Conservation (phyloP, 2,113 vertebrate genomes). For the Serranochromis macrocephalus region DNA sequence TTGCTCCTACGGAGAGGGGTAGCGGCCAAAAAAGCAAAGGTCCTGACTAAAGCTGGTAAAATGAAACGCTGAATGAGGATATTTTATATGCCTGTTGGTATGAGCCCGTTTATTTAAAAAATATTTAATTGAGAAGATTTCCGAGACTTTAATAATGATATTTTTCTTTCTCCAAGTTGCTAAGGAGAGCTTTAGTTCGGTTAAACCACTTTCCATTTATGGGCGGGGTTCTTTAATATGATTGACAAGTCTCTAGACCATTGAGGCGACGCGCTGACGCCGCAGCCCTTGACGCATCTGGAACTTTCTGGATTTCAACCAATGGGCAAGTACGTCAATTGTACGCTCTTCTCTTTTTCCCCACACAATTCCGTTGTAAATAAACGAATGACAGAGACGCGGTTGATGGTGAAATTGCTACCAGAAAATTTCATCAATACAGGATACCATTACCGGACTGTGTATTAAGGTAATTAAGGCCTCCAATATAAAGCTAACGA, state of each 20-base stretch:
- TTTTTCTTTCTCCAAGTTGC: fast-evolving
- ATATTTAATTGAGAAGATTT: fast-evolving
- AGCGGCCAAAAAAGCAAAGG: background rate
- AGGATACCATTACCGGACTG: background rate
- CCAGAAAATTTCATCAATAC: background rate
- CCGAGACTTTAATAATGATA: fast-evolving
- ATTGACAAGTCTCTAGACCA: constrained; percentile 37
- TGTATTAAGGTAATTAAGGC: constrained; percentile 31
- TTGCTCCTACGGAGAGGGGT: constrained; percentile 16
- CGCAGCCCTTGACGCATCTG: constrained; percentile 24
- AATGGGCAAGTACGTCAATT: constrained; percentile 41
- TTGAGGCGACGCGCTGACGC: background rate
- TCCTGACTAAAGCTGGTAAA: background rate
- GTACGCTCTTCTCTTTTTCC: background rate
- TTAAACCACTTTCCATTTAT: background rate
- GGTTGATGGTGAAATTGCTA: constrained; percentile 7
- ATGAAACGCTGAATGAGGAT: fast-evolving
- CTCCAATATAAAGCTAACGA: background rate
- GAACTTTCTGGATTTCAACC: constrained; percentile 61
- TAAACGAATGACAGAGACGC: constrained; percentile 65
- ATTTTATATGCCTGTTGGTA: fast-evolving
- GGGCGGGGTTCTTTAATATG: background rate
- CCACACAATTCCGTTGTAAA: constrained; percentile 65
- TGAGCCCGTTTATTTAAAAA: fast-evolving
- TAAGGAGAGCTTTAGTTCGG: background rate